A percentile compares a stretch with the other conserved stretches of the same genome.
Conservation (phyloP, 2,888 invertebrate species). For the Drosophila gaucha region DNA sequence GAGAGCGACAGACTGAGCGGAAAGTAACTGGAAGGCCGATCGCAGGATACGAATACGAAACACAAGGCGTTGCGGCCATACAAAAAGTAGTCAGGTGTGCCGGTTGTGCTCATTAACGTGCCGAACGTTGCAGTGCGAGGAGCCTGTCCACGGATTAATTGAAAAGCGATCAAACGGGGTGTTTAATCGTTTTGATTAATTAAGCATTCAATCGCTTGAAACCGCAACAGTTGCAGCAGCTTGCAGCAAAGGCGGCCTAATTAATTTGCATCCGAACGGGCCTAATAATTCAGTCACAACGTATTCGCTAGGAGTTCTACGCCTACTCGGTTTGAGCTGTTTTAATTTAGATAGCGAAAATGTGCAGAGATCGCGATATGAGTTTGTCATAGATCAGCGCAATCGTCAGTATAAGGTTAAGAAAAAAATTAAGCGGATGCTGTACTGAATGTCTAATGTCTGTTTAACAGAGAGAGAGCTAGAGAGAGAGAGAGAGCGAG, state of each 20-base stretch:
- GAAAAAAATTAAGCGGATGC: conserved; percentile 84
- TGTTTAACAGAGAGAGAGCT: conserved; percentile 7
- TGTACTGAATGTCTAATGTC: conserved; percentile 16
- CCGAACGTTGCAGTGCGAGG: conserved; percentile 46
- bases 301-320: conserved; percentile 84
- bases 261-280: conserved; percentile 63
- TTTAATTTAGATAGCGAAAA: conserved; percentile 84
- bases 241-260: conserved; percentile 55
- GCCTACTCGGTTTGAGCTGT: conserved; percentile 83
- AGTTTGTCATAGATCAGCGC: conserved; percentile 85
- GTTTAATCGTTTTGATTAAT: not conserved
- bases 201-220: conserved; percentile 8
- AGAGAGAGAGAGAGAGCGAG: conserved; percentile 7
- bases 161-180: not conserved
- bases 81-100: conserved; percentile 61
- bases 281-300: conserved; percentile 84
- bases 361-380: conserved; percentile 86
- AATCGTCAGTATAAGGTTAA: conserved; percentile 84
- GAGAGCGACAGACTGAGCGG: conserved; percentile 25
- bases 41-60: conserved; percentile 58
- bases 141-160: conserved; percentile 14
- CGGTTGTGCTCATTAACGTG: conserved; percentile 47
- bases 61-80: conserved; percentile 21
- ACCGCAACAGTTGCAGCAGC: conserved; percentile 53
- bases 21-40: conserved; percentile 40